phyloP scores from a whole-genome alignment of 2,113 vertebrate genomes.

The Clarias magur region DNA sequence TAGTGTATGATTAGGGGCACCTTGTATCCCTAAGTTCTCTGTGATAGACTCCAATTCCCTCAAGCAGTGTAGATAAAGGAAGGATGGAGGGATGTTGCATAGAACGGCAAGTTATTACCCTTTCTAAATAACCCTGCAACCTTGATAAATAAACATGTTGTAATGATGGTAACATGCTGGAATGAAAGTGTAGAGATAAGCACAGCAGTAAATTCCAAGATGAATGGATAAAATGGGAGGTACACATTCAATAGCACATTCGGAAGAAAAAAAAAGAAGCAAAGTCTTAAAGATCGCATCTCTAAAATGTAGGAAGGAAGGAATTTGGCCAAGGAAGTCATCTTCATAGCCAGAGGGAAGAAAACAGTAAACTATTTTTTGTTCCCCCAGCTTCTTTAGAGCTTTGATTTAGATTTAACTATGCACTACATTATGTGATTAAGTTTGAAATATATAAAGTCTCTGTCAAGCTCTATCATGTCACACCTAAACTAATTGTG shows the following conservation, averaged over 20 bases:
- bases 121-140: neutral
- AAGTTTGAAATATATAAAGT: neutral
- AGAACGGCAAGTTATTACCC: neutral
- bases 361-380: neutral
- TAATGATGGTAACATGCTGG: neutral
- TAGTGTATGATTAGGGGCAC: too few species aligned
- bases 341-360: constrained; percentile 6
- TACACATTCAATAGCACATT: neutral
- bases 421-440: neutral
- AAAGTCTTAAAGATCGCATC: constrained; percentile 11
- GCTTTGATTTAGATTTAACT: neutral
- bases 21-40: too few species aligned
- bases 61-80: too few species aligned
- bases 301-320: neutral
- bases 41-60: too few species aligned
- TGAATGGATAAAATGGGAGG: neutral
- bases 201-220: neutral
- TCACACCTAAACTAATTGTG: neutral
- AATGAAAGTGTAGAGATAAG: neutral
- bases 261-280: neutral
- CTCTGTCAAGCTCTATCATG: neutral
- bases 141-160: neutral
- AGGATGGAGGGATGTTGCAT: neutral
- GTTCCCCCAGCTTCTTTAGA: neutral
- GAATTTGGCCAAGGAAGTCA: neutral